Evolutionary conservation across 2,113 vertebrate species (phyloP).

Genomic region (Plestiodon gilberti): DNA sequence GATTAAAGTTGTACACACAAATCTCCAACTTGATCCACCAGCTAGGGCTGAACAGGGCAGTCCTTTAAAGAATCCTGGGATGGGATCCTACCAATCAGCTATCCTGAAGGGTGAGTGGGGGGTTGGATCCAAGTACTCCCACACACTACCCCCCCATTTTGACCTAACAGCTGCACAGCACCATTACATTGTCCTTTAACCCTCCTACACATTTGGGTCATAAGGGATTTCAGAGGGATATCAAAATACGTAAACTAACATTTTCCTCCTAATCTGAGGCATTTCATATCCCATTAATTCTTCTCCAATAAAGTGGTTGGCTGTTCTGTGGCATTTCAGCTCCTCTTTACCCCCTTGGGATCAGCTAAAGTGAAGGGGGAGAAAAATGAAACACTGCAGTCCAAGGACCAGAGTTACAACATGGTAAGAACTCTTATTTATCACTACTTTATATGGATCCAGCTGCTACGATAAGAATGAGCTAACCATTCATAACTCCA

Average conservation of each 20-base stretch:
- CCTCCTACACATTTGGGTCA: background rate
- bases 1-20: background rate
- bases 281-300: background rate
- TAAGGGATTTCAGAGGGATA: background rate
- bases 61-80: background rate
- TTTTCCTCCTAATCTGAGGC: background rate
- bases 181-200: background rate
- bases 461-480: background rate
- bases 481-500: background rate
- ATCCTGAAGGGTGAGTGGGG: background rate
- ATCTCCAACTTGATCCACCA: background rate
- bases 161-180: background rate
- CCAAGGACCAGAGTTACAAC: background rate
- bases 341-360: background rate
- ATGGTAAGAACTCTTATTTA: background rate
- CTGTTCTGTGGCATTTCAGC: background rate
- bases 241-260: background rate
- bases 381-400: background rate
- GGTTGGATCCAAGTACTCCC: background rate
- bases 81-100: background rate
- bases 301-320: background rate
- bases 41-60: background rate
- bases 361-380: background rate
- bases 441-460: background rate
- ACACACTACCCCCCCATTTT: background rate